A percentile compares a stretch with the other conserved stretches of the same genome.
phyloP scores from a whole-genome alignment of 1,140 invertebrate genomes.

The Brachionus plicatilis region DNA sequence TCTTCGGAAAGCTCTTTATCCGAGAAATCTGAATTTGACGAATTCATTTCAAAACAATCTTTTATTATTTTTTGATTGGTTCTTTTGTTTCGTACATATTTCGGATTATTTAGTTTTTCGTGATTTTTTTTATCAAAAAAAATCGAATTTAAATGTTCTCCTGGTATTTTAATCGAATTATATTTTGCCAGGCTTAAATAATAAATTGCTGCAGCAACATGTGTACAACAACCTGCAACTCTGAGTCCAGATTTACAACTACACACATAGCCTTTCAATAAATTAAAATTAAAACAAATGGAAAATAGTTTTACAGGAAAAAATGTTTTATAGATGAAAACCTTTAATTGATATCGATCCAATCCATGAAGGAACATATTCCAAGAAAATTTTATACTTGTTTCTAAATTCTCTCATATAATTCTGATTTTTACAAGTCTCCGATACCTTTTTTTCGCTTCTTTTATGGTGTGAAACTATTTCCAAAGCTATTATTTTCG shows the following conservation, averaged over 20 bases:
- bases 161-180: background rate
- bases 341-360: slow-evolving; percentile 7
- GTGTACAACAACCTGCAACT: background rate
- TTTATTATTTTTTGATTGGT: background rate
- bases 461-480: slow-evolving; percentile 6
- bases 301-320: background rate
- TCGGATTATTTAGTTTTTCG: slow-evolving; percentile 10
- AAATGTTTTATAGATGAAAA: background rate
- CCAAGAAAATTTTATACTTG: slow-evolving; percentile 11
- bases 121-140: slow-evolving; percentile 10
- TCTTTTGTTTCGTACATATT: background rate
- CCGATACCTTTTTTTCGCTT: slow-evolving; percentile 3
- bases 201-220: slow-evolving; percentile 2
- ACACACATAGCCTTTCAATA: slow-evolving; percentile 12
- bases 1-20: background rate
- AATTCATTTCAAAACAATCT: background rate
- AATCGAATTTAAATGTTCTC: background rate
- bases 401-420: slow-evolving; percentile 12
- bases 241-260: slow-evolving; percentile 2
- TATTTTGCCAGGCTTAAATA: background rate
- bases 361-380: slow-evolving; percentile 7
- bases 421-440: slow-evolving; percentile 1
- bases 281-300: slow-evolving; percentile 1
- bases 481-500: slow-evolving; percentile 10
- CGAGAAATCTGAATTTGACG: background rate